Percentiles rank a stretch among this genome's conserved stretches.
Conservation (phyloP, 2,888 invertebrate species). For the Palloptera scutellata region DNA sequence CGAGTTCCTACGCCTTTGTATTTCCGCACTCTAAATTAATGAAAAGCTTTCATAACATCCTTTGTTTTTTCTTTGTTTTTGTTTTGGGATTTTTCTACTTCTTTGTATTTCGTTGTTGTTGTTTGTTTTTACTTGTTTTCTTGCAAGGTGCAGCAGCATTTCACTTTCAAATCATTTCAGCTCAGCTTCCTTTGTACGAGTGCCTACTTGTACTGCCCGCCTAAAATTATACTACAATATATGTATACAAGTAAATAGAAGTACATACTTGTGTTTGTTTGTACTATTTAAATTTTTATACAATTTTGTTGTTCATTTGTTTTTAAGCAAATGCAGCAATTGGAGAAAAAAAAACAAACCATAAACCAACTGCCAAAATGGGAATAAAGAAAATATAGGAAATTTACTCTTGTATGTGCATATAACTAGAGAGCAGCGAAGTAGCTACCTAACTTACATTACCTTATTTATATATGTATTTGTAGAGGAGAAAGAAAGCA, state of each 20-base stretch:
- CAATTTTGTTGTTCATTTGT: constrained; percentile 57
- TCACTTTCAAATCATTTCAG: constrained; percentile 29
- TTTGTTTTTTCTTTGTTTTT: constrained; percentile 36
- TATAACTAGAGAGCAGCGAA: no score
- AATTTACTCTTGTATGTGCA: no score
- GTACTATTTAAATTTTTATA: constrained; percentile 47
- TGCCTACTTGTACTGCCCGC: constrained; percentile 25
- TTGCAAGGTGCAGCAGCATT: constrained; percentile 36
- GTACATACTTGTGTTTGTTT: constrained; percentile 37
- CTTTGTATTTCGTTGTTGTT: neutral
- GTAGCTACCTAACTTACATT: no score
- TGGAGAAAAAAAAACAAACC: constrained; percentile 1
- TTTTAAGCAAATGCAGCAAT: constrained; percentile 20
- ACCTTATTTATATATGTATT: no score
- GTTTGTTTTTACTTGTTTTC: constrained; percentile 20
- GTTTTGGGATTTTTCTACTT: constrained; percentile 16
- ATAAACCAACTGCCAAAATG: no score
- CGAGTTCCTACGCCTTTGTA: constrained; percentile 25
- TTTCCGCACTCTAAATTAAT: constrained; percentile 38
- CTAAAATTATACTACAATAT: constrained; percentile 2
- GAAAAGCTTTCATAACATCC: constrained; percentile 37
- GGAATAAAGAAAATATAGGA: no score
- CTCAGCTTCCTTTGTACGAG: constrained; percentile 11
- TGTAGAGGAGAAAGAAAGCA: no score
- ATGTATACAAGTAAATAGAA: neutral